Evolutionary conservation across 1,140 invertebrate species (phyloP).

Genomic region (Goniozus legneri): DNA sequence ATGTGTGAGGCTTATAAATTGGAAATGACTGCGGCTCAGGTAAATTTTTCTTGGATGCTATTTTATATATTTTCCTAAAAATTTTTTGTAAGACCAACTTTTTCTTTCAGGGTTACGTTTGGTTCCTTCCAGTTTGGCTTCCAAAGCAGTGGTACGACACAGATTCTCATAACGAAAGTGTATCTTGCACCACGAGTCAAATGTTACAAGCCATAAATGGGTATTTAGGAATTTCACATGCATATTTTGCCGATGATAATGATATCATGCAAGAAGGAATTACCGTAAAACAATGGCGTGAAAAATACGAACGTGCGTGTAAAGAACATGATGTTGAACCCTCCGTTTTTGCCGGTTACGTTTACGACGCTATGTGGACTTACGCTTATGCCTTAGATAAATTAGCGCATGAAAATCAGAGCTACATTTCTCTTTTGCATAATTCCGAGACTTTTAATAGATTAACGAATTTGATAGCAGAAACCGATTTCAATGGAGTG

Average conservation of each 20-base stretch:
- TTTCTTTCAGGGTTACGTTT: slow-evolving; percentile 79
- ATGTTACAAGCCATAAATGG: slow-evolving; percentile 74
- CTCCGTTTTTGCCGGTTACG: slow-evolving; percentile 70
- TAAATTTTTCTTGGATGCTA: no score
- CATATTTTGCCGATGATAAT: slow-evolving; percentile 63
- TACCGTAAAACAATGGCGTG: slow-evolving; percentile 59
- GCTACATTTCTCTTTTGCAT: slow-evolving; percentile 43
- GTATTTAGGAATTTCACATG: slow-evolving; percentile 69
- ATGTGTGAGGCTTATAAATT: slow-evolving; percentile 75
- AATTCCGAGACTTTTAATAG: slow-evolving; percentile 44
- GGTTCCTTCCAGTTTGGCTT: slow-evolving; percentile 80
- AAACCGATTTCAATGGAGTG: slow-evolving; percentile 68
- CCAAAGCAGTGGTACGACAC: slow-evolving; percentile 66
- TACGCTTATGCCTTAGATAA: slow-evolving; percentile 72
- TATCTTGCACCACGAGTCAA: slow-evolving; percentile 62
- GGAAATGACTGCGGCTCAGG: slow-evolving; percentile 58
- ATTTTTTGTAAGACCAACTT: no score
- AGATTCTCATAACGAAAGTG: slow-evolving; percentile 58
- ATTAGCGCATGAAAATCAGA: slow-evolving; percentile 55
- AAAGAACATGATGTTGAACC: slow-evolving; percentile 20
- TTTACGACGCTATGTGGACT: slow-evolving; percentile 83
- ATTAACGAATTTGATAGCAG: slow-evolving; percentile 56
- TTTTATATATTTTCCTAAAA: no score
- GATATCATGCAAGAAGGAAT: slow-evolving; percentile 65
- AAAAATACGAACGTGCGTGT: slow-evolving; percentile 48